These are phyloP conservation scores for Oryzias woworae DNA, from an alignment of 2,113 vertebrate species.

Conservation along the genomic window DNA sequence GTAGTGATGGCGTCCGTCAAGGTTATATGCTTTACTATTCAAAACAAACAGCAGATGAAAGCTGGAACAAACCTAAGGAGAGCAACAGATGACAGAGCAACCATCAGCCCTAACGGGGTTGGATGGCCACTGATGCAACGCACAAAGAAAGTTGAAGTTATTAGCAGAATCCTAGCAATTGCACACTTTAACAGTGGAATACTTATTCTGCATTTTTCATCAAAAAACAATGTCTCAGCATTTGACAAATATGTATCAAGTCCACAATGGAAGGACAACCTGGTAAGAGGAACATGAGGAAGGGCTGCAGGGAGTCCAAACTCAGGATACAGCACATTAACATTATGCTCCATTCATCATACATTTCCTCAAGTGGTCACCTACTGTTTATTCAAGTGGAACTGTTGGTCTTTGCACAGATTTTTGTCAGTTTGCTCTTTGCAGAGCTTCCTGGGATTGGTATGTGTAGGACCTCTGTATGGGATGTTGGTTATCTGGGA, in stretches of 20 bases:
- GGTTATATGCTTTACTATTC: too few relatives aligned
- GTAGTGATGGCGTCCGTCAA: too few relatives aligned
- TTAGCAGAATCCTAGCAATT: too few relatives aligned
- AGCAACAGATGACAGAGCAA: too few relatives aligned
- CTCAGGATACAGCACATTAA: constrained; percentile 7
- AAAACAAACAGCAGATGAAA: too few relatives aligned
- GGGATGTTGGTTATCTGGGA: constrained; percentile 62
- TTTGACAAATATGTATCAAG: background rate
- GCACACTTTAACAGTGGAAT: too few relatives aligned
- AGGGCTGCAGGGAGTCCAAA: background rate
- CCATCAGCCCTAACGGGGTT: too few relatives aligned
- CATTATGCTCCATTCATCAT: constrained; percentile 22
- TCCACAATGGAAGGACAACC: background rate
- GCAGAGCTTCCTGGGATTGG: constrained; percentile 41
- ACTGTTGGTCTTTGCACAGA: constrained; percentile 29
- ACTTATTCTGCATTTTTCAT: too few relatives aligned
- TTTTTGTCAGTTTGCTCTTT: constrained; percentile 52
- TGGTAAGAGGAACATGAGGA: constrained; percentile 5
- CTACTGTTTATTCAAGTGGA: constrained; percentile 39
- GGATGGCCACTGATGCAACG: too few relatives aligned
- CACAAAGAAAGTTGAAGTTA: too few relatives aligned
- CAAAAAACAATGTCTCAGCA: background rate
- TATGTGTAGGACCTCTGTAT: constrained; percentile 51
- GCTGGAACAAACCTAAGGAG: too few relatives aligned
- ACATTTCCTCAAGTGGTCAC: constrained; percentile 21